Evolutionary conservation across 2,797 vertebrate species (phyloP).

Genomic region (Eulemur rubriventer): DNA sequence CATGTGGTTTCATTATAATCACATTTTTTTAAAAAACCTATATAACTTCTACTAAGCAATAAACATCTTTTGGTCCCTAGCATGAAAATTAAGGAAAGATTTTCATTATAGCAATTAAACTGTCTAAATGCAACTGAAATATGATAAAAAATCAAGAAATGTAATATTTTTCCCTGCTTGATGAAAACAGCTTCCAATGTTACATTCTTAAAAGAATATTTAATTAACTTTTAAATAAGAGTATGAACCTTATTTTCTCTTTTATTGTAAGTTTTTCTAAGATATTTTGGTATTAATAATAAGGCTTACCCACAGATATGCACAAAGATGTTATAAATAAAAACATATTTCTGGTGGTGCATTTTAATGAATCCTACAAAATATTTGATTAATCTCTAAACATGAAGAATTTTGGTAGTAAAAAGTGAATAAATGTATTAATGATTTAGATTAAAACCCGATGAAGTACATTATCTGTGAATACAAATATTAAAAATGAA

Average conservation of each 20-base stretch:
- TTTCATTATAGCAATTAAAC: constrained; percentile 48
- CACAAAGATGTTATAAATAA: constrained; percentile 32
- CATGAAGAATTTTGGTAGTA: constrained; percentile 26
- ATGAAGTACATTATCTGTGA: constrained; percentile 48
- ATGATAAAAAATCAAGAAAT: constrained; percentile 1
- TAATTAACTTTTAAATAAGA: constrained; percentile 59
- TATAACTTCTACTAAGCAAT: constrained; percentile 31
- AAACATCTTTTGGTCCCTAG: constrained; percentile 18
- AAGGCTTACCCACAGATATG: neutral
- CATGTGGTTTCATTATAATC: neutral
- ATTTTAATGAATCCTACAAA: constrained; percentile 57
- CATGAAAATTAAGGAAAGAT: constrained; percentile 51
- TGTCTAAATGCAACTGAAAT: constrained; percentile 54
- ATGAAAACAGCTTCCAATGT: constrained; percentile 44
- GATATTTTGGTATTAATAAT: constrained; percentile 30
- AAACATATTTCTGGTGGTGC: neutral
- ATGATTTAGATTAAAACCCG: constrained; percentile 56
- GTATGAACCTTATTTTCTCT: neutral
- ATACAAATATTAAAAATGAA: constrained; percentile 48
- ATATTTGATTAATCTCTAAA: constrained; percentile 34
- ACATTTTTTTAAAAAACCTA: neutral
- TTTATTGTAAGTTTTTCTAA: constrained; percentile 46
- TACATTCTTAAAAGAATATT: constrained; percentile 51
- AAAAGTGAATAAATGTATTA: constrained; percentile 39
- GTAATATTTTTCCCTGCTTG: constrained; percentile 45